Base-by-base conservation (phyloP, 53 echinoderm and acorn worm genomes). In the Apostichopus leukothele region DNA sequence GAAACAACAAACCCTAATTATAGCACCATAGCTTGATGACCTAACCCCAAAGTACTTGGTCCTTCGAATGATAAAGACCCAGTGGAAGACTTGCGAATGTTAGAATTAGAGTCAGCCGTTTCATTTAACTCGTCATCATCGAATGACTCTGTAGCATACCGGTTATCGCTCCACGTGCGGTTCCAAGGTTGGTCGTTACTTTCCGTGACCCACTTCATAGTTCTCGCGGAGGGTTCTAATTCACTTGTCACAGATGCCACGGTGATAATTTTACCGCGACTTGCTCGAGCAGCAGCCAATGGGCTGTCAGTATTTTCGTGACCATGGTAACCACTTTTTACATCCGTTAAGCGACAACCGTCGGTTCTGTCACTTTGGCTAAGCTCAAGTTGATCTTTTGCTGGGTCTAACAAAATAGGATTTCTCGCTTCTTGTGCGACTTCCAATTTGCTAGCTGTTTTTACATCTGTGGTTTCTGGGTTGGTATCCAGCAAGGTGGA, bases 11-110 rank as follows among this genome's bases (percentile, higher is more conserved):
- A 76, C 8, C 52, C 14, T 22, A 52, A 52, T 85, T 26, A 85
- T 50, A 85, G 85, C 85, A 85, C 85, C 85, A 85, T 85, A 9
- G 85, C 85, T 67, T 85, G 85, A 18, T 85, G 85, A 11, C 68
- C 60, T 67, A 85, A 67, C 11, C 85, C 60, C 18, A 85, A 26
- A 23, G 85, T 50, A 25, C 57, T 85, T 63, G 85, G 67, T 18
- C 85, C 85, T 63, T 85, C 85, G 27, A 85, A 85, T 25, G 85
- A 85, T 18, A 63, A 67, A 39, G 85, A 85, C 13, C 68, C 68
- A 14, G 67, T 85, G 85, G 85, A 85, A 85, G 85, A 85, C 85
- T 85, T 63, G 23, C 85, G 67, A 59, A 85, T 25, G 50, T 85
- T 84, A 22, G 61, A 60, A 59, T 84, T 66, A 67, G 85, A 66